Evolutionary conservation across 2,113 vertebrate genomes (phyloP), one percentile per base, ranked within the genome.

Genomic region (Opisthocomus hoazin): DNA sequence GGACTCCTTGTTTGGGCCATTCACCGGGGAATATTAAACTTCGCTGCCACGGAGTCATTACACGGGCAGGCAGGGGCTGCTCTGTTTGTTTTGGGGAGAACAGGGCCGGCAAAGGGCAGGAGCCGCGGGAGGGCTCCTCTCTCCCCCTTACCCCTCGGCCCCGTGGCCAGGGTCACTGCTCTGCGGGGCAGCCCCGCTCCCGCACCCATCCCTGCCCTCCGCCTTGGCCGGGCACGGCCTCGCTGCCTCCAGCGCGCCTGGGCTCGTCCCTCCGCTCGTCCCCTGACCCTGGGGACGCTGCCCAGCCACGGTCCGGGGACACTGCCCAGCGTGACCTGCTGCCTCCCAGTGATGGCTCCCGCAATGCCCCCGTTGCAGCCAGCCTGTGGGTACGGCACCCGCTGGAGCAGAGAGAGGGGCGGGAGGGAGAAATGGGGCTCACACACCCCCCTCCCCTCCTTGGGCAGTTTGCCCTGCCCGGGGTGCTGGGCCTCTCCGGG

Each of bases 301-400:
- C n/a, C 46, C 15, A 2, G 90, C 36, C 4, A 1, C 0, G 8
- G 21, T 1, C 12, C 30, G 0, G 34, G 58, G 58, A 29, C 12
- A 54, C 23, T 36, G 73, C 43, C 27, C 22, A 2, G 39, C n/a
- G 13, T 16, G 2, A 6, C 24, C 26, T 13, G 57, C 64, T 70
- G 0, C 2, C 32, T 36, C 78, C 71, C 2, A 0, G 8, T 5
- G 24, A 12, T 23, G 2, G 15, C 12, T 84, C 43, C 46, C 5
- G 73, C 43, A 2, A 0, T 6, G n/a, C 10, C 29, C 14, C 14
- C 0, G 1, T 3, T 1, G 43, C 80, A 26, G 64, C 43, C 83
- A 18, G 23, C 6, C 48, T 12, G 0, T 0, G 84, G 32, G 12
- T 27, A 46, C 0, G 9, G 60, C 69, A 16, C 21, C 32, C 0